Evolutionary conservation across 2,113 vertebrate genomes (phyloP), one percentile per base, ranked within the genome.

Genomic region (Caranx melampygus): DNA sequence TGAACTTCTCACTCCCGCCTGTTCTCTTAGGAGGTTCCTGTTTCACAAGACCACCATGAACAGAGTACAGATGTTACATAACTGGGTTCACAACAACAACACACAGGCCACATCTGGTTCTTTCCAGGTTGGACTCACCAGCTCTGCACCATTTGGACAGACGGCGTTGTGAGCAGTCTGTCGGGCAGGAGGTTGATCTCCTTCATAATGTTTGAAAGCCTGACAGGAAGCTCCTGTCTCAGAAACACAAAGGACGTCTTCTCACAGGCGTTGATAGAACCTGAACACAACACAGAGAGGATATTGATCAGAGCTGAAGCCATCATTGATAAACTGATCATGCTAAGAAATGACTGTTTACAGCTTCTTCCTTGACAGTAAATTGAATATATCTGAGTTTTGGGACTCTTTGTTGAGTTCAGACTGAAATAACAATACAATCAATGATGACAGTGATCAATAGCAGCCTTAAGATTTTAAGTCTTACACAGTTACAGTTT

Each of bases 131-230:
- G 1, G 45, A 60, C 81, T 94, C 77, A 99, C 98, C 98, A 99
- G 93, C 97, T 95, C 87, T 98, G 97, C 18, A 99, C 97, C 89
- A 95, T 95, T 61, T 96, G 95, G 82, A 99, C 98, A 0, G 98
- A 98, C 1, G 96, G 95, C 0, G 98, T 99, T 49, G 91, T 92
- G 74, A 98, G 94, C 72, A 98, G 94, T 13, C 94, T 94, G 90
- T 96, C 95, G 0, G 98, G 98, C 72, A 99, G 88, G 52, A 99
- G 91, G 83, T 98, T 99, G 65, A 99, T 99, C 83, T 99, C 98
- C 79, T 98, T 99, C 98, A 99, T 99, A 79, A 99, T 99, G 94
- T 99, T 99, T 79, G 96, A 96, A 6, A 99, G 94, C 31, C 98
- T 95, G 2, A 99, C 98, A 0, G 97, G 98, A 51, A 99, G 94